Percentiles rank a stretch among this genome's conserved stretches.
Conservation (phyloP, 2,797 vertebrate species). For the Tolypeutes matacus region DNA sequence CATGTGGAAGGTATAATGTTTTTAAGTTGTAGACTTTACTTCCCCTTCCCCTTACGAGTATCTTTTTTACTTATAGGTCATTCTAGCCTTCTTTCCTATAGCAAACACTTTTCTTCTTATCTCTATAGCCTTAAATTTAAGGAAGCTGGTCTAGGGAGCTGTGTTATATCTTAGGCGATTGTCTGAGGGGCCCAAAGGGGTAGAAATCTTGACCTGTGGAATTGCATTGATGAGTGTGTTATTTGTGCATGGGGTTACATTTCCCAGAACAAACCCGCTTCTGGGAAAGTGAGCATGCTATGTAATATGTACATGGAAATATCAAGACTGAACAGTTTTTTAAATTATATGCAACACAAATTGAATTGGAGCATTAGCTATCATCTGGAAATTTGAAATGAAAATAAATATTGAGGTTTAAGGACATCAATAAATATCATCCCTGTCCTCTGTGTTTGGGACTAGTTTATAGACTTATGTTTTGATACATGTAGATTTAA, state of each 20-base stretch:
- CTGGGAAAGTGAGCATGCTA: background rate
- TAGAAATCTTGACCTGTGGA: background rate
- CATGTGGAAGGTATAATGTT: background rate
- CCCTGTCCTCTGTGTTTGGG: background rate
- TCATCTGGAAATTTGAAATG: slow-evolving; percentile 29
- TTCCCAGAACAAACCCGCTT: background rate
- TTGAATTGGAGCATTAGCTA: background rate
- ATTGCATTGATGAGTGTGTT: background rate
- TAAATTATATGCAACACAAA: background rate
- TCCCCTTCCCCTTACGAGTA: background rate
- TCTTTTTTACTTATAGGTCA: background rate
- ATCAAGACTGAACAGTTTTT: slow-evolving; percentile 12
- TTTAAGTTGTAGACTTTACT: background rate
- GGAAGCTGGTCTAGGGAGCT: background rate
- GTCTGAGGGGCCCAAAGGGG: background rate
- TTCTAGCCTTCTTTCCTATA: background rate
- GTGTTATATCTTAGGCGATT: background rate
- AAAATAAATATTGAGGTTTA: background rate
- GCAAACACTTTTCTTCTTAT: slow-evolving; percentile 12
- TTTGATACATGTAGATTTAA: background rate
- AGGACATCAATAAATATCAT: background rate
- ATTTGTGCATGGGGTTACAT: background rate
- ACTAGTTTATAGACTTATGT: background rate
- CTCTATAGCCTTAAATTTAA: background rate
- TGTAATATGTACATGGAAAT: background rate